These are phyloP conservation scores for Limonius californicus DNA, from an alignment of 1,140 invertebrate species.

Conservation along the genomic window DNA sequence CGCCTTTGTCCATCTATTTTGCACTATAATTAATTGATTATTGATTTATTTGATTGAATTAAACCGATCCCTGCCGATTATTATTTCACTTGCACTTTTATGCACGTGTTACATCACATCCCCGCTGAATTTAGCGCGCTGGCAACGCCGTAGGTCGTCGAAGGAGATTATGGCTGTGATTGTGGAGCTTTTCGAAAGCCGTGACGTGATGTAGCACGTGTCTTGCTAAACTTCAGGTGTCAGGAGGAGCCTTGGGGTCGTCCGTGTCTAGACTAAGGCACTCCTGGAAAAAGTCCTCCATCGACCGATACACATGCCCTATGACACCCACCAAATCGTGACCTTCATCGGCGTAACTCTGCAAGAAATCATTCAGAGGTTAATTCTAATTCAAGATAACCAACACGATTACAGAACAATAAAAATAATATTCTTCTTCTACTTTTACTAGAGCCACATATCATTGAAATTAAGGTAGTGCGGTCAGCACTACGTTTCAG, in stretches of 20 bases:
- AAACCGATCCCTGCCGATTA: conserved; percentile 12
- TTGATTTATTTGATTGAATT: conserved; percentile 14
- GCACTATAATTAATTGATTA: conserved; percentile 13
- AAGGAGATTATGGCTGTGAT: conserved; percentile 16
- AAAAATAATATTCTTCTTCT: no score
- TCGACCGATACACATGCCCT: conserved; percentile 78
- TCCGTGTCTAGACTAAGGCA: conserved; percentile 79
- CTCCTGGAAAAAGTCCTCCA: conserved; percentile 80
- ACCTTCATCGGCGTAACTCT: conserved; percentile 82
- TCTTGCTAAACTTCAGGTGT: conserved; percentile 41
- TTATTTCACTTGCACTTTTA: conserved; percentile 10
- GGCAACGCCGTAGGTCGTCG: not conserved
- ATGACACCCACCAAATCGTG: conserved; percentile 71
- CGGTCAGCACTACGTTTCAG: no score
- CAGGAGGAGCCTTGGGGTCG: conserved; percentile 47
- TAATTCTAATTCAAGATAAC: no score
- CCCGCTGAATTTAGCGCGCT: not conserved
- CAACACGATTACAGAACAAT: no score
- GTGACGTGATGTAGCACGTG: conserved; percentile 32
- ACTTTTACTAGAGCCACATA: no score
- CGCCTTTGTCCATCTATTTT: conserved; percentile 2
- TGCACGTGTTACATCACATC: conserved; percentile 9
- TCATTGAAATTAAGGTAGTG: no score
- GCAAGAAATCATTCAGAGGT: conserved; percentile 38
- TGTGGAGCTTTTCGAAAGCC: conserved; percentile 14